phyloP scores from a whole-genome alignment of 2,113 vertebrate species.

The Callipepla californica region DNA sequence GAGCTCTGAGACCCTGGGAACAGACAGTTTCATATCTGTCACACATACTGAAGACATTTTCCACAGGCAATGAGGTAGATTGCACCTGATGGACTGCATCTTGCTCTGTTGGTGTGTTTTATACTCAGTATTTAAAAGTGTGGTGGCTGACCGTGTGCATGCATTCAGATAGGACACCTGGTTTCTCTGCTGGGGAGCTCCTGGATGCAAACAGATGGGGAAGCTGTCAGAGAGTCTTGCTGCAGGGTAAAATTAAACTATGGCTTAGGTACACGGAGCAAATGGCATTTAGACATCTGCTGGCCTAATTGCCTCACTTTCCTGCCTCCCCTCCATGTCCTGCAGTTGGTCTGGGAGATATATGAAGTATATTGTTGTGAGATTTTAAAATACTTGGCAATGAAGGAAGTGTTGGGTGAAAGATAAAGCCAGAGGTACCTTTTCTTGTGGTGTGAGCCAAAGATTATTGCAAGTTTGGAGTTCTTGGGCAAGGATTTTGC shows the following conservation, averaged over 20 bases:
- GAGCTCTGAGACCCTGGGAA: not conserved
- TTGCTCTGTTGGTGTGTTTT: not conserved
- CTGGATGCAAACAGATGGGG: not conserved
- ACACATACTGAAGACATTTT: not conserved
- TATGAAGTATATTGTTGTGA: not conserved
- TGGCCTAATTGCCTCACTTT: not conserved
- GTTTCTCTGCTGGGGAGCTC: not conserved
- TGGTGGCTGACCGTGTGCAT: not conserved
- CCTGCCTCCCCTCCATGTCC: not conserved
- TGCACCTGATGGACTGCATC: not conserved
- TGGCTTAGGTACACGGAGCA: not conserved
- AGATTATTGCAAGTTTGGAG: not conserved
- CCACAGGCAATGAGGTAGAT: not conserved
- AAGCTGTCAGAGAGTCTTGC: not conserved
- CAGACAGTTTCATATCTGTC: not conserved
- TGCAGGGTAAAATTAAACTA: not conserved
- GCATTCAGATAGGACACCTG: not conserved
- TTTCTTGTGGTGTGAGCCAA: not conserved
- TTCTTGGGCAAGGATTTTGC: not conserved
- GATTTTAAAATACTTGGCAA: not conserved
- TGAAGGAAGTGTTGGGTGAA: not conserved
- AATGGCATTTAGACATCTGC: not conserved
- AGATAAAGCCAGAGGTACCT: not conserved
- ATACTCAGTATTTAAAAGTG: fast-evolving
- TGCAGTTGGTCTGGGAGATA: not conserved